Evolutionary conservation across 2,113 vertebrate species (phyloP).

Genomic region (Heterocephalus glaber): DNA sequence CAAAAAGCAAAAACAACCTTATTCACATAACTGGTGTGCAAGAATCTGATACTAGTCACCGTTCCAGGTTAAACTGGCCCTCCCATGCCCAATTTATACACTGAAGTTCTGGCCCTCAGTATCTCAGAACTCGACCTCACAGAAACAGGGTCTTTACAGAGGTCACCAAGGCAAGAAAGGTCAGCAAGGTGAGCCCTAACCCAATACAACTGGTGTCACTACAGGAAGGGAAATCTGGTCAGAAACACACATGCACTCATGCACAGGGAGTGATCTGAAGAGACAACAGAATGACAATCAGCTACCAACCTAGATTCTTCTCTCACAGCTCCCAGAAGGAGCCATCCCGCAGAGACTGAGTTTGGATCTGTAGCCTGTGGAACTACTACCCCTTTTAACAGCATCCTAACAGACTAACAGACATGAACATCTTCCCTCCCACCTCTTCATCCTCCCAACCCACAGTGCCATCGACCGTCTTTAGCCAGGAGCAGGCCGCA

Average conservation of each 20-base stretch:
- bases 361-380: not conserved
- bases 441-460: not conserved
- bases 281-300: not conserved
- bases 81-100: not conserved
- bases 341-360: not conserved
- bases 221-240: not conserved
- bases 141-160: not conserved
- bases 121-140: not conserved
- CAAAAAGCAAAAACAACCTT: not conserved
- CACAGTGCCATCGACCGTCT: not conserved
- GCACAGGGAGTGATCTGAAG: not conserved
- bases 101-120: not conserved
- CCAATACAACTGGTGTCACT: not conserved
- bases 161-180: not conserved
- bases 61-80: not conserved
- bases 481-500: not conserved
- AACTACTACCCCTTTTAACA: not conserved
- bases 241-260: not conserved
- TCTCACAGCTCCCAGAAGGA: not conserved
- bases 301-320: not conserved
- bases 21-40: not conserved
- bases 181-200: not conserved
- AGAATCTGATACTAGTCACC: conserved; percentile 10
- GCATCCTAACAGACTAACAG: not conserved
- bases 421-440: not conserved